Percentiles rank a stretch among this genome's conserved stretches.
Evolutionary conservation across 2,113 vertebrate species (phyloP).

Genomic region (Dolichotis patagonum): DNA sequence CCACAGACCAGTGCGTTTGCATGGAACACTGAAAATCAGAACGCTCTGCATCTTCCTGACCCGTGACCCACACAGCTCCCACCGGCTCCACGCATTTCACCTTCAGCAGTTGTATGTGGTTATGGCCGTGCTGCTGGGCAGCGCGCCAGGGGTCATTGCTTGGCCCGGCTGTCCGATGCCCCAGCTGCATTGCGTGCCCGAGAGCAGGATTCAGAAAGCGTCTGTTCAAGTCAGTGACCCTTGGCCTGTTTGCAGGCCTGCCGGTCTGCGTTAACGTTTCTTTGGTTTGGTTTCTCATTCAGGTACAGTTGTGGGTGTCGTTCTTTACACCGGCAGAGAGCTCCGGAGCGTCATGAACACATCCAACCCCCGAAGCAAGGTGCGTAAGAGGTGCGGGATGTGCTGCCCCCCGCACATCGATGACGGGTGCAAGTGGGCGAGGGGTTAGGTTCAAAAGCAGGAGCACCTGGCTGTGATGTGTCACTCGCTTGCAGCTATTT

Average conservation of each 20-base stretch:
- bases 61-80: rapidly evolving
- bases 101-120: rapidly evolving
- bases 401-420: rapidly evolving
- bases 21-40: rapidly evolving
- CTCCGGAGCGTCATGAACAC: constrained; percentile 99
- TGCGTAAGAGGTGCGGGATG: constrained; percentile 68
- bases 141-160: rapidly evolving
- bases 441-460: neutral
- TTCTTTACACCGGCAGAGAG: constrained; percentile 97
- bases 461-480: neutral
- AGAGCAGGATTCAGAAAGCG: rapidly evolving
- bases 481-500: neutral
- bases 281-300: neutral
- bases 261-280: rapidly evolving
- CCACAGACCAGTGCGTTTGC: rapidly evolving
- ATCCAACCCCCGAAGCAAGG: constrained; percentile 97
- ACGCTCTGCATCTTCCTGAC: rapidly evolving
- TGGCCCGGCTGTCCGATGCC: rapidly evolving
- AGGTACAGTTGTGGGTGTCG: constrained; percentile 98
- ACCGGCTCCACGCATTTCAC: rapidly evolving
- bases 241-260: rapidly evolving
- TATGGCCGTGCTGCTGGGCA: rapidly evolving
- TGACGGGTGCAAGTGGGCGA: neutral
- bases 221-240: rapidly evolving
- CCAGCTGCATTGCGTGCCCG: rapidly evolving